Evolutionary conservation across 2,113 vertebrate genomes (phyloP).

Genomic region (Semicossyphus pulcher): DNA sequence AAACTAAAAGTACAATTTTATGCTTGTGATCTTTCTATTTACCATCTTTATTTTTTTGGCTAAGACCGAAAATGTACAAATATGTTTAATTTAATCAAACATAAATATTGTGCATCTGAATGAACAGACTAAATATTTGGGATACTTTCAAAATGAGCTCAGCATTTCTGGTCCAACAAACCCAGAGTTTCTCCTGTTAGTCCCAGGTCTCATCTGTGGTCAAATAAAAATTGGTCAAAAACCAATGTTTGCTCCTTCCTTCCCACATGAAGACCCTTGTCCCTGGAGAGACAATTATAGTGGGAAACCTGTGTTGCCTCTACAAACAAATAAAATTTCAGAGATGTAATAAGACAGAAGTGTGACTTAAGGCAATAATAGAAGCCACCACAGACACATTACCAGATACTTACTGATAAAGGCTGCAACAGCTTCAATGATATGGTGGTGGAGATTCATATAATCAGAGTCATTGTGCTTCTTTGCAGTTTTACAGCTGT

Average conservation of each 20-base stretch:
- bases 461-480: constrained; percentile 36
- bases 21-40: too few relatives aligned
- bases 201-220: constrained; percentile 41
- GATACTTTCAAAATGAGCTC: background rate
- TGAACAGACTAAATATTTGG: background rate
- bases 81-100: too few relatives aligned
- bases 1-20: too few relatives aligned
- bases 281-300: constrained; percentile 79
- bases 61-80: too few relatives aligned
- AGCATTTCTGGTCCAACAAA: background rate
- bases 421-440: constrained; percentile 45
- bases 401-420: constrained; percentile 46
- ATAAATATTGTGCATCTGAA: background rate
- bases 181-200: background rate
- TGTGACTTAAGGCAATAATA: constrained; percentile 57
- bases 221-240: constrained; percentile 60
- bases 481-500: constrained; percentile 24
- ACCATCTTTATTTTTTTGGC: too few relatives aligned
- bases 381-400: constrained; percentile 46
- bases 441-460: constrained; percentile 27
- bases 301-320: constrained; percentile 56
- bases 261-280: constrained; percentile 47
- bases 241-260: constrained; percentile 32
- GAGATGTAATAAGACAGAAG: constrained; percentile 63
- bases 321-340: constrained; percentile 59